These are phyloP conservation scores for Sardinella longiceps DNA, from an alignment of 2,797 vertebrate species.

Conservation along the genomic window DNA sequence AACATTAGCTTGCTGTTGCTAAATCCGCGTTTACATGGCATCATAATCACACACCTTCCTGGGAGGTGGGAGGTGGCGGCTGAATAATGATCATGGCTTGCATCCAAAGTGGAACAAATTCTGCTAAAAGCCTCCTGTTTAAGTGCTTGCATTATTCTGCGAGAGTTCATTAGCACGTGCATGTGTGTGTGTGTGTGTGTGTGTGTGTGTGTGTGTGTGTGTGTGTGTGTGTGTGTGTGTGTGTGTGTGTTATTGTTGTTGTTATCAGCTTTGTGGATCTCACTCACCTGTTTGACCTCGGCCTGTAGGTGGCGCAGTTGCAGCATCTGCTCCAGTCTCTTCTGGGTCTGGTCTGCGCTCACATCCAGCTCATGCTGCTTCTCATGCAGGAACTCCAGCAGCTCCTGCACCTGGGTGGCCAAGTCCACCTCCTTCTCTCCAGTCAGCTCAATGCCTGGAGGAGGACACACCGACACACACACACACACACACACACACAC, in stretches of 20 bases:
- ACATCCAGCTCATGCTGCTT: slow-evolving; percentile 94
- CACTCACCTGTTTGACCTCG: slow-evolving; percentile 95
- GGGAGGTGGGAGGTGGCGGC: background rate
- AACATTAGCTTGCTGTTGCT: background rate
- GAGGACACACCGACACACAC: slow-evolving; percentile 21
- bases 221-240: background rate
- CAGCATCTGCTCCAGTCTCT: slow-evolving; percentile 92
- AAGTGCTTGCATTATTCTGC: background rate
- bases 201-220: background rate
- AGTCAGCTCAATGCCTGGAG: slow-evolving; percentile 90
- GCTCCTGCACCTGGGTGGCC: slow-evolving; percentile 90
- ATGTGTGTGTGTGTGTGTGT: background rate
- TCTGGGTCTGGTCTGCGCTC: slow-evolving; percentile 94
- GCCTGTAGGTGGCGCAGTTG: slow-evolving; percentile 95
- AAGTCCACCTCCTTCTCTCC: slow-evolving; percentile 90
- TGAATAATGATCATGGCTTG: background rate
- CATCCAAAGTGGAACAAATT: background rate
- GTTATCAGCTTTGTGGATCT: slow-evolving; percentile 78
- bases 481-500: slow-evolving; percentile 25
- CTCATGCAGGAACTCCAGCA: slow-evolving; percentile 93
- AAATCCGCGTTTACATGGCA: background rate
- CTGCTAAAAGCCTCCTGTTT: background rate
- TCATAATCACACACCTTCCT: background rate
- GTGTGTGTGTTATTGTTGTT: background rate
- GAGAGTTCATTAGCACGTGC: background rate